Percentiles rank a stretch among this genome's conserved stretches.
These are phyloP conservation scores for Tridacna crocea DNA, from an alignment of 2,888 invertebrate genomes.

Conservation along the genomic window DNA sequence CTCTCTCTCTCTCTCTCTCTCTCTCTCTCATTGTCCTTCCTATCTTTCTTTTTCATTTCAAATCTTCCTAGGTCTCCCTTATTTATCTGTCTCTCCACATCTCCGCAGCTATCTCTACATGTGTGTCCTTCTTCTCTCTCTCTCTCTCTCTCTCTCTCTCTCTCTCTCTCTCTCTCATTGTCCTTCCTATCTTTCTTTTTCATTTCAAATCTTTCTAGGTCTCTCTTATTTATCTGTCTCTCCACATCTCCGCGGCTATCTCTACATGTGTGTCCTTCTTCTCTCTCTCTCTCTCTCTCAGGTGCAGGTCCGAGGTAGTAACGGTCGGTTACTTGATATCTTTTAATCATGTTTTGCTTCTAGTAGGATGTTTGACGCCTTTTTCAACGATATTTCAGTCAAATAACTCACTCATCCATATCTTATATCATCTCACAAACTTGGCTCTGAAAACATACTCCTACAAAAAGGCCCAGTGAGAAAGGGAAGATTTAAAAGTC, in stretches of 20 bases:
- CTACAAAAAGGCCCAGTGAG: no score
- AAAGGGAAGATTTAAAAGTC: no score
- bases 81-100: background rate
- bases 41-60: background rate
- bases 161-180: background rate
- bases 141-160: background rate
- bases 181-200: background rate
- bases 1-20: no score
- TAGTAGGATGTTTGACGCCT: no score
- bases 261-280: background rate
- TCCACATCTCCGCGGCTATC: background rate
- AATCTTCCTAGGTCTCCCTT: background rate
- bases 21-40: background rate
- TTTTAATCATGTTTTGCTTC: no score
- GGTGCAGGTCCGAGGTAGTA: background rate
- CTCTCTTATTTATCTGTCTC: background rate
- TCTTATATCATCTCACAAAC: no score
- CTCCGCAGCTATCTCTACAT: background rate
- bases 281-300: background rate
- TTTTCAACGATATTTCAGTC: no score
- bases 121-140: background rate
- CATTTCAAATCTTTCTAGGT: background rate
- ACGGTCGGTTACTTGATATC: no score
- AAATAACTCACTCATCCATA: no score
- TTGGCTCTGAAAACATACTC: no score